Percentiles rank a stretch among this genome's conserved stretches.
Evolutionary conservation across 37 sponge, comb jelly and placozoan genomes (phyloP).

Genomic region (Geodia barretti): DNA sequence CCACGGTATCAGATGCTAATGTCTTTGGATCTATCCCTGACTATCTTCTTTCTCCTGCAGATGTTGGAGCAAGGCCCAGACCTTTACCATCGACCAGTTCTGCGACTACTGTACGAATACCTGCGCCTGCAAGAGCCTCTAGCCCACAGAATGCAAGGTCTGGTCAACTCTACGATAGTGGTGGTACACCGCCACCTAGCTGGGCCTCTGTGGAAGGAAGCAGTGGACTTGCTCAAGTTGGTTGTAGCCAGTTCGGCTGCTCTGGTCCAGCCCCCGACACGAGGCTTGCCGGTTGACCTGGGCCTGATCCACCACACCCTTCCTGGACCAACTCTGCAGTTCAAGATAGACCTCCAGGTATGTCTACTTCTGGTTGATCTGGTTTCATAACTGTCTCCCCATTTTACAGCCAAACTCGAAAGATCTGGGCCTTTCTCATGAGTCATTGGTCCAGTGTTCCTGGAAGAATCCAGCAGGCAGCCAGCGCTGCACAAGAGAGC

Average conservation of each 20-base stretch:
- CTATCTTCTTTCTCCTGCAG: slow-evolving; percentile 16
- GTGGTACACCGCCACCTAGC: slow-evolving; percentile 4
- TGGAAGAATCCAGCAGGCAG: slow-evolving; percentile 65
- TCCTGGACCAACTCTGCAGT: slow-evolving; percentile 85
- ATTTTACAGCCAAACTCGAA: slow-evolving; percentile 23
- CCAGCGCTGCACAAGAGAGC: slow-evolving; percentile 71
- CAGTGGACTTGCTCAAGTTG: slow-evolving; percentile 47
- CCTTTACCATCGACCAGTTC: slow-evolving; percentile 56
- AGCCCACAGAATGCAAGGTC: slow-evolving; percentile 12
- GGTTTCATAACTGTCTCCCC: too few relatives aligned
- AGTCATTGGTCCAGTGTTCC: slow-evolving; percentile 7
- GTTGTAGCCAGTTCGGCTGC: slow-evolving; percentile 69
- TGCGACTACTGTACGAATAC: slow-evolving; percentile 61
- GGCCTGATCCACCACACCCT: slow-evolving; percentile 75
- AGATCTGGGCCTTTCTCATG: slow-evolving; percentile 53
- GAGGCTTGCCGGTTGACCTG: slow-evolving; percentile 66
- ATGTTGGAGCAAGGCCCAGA: slow-evolving; percentile 66
- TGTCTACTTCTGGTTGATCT: background rate
- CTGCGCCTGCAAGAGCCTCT: slow-evolving; percentile 46
- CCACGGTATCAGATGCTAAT: background rate
- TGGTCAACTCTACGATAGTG: slow-evolving; percentile 34
- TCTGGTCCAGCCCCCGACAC: slow-evolving; percentile 67
- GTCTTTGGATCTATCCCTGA: background rate
- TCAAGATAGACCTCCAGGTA: slow-evolving; percentile 58
- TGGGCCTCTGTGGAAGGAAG: slow-evolving; percentile 70